phyloP scores from a whole-genome alignment of 2,888 invertebrate species.

The Melieria omissa region DNA sequence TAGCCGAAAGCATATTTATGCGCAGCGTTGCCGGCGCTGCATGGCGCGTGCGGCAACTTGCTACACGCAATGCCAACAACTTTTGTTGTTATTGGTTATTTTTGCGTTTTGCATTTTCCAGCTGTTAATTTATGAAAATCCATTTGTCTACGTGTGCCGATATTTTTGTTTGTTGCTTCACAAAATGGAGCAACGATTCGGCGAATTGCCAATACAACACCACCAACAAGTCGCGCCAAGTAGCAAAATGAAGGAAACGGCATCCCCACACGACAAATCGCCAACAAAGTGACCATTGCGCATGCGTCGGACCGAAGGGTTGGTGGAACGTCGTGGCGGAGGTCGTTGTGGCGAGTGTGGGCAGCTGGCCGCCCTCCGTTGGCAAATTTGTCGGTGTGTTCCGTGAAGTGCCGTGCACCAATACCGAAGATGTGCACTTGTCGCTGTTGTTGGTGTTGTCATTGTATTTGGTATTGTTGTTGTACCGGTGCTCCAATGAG shows the following conservation, averaged over 20 bases:
- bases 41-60: background rate
- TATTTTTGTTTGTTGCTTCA: background rate
- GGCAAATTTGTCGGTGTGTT: conserved; percentile 24
- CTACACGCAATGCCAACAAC: no score
- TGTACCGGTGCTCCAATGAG: conserved; percentile 38
- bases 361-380: background rate
- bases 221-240: background rate
- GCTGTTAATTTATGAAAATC: background rate
- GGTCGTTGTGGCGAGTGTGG: conserved; percentile 5
- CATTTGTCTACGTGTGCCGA: conserved; percentile 13
- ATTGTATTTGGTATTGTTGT: background rate
- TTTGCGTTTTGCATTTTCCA: no score
- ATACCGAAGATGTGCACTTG: background rate
- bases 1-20: background rate
- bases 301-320: conserved; percentile 10
- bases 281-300: background rate
- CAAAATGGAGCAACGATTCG: conserved; percentile 27
- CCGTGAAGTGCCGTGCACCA: background rate
- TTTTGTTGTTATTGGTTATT: no score
- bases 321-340: background rate
- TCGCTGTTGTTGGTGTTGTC: background rate
- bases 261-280: no score
- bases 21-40: background rate
- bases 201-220: conserved; percentile 22
- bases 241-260: no score